phyloP scores from a whole-genome alignment of 2,888 invertebrate genomes.

The Archaeoteleia sp. region DNA sequence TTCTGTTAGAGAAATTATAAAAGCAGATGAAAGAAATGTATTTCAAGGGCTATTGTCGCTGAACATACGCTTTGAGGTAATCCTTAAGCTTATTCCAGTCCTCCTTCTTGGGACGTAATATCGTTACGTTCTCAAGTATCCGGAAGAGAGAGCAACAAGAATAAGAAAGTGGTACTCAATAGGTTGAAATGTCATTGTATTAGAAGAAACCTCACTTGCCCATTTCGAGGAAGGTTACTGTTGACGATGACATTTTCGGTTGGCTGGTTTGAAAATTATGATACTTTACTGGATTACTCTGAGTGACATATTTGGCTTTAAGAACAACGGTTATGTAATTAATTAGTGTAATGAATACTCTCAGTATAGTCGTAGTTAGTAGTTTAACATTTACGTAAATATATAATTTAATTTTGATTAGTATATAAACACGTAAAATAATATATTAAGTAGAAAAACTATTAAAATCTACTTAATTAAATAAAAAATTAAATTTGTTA shows the following conservation, averaged over 20 bases:
- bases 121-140: constrained; percentile 15
- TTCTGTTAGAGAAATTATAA: too few species aligned
- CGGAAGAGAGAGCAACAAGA: constrained; percentile 10
- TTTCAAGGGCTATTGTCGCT: constrained; percentile 4
- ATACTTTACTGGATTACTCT: not conserved
- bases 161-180: constrained; percentile 22
- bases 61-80: constrained; percentile 17
- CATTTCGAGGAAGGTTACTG: constrained; percentile 10
- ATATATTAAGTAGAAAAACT: too few species aligned
- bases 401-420: too few species aligned
- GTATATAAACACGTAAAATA: too few species aligned
- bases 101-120: constrained; percentile 16
- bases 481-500: too few species aligned
- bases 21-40: constrained; percentile 5
- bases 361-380: too few species aligned
- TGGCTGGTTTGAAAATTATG: not conserved
- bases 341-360: too few species aligned
- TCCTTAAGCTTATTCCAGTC: constrained; percentile 18
- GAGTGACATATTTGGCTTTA: too few species aligned
- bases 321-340: too few species aligned
- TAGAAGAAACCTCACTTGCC: constrained; percentile 13
- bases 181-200: constrained; percentile 27
- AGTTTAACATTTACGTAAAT: too few species aligned
- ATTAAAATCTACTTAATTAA: too few species aligned
- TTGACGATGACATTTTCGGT: constrained; percentile 8